Base-by-base conservation (phyloP, 2,888 invertebrate genomes). In the Nasonia oneida region DNA sequence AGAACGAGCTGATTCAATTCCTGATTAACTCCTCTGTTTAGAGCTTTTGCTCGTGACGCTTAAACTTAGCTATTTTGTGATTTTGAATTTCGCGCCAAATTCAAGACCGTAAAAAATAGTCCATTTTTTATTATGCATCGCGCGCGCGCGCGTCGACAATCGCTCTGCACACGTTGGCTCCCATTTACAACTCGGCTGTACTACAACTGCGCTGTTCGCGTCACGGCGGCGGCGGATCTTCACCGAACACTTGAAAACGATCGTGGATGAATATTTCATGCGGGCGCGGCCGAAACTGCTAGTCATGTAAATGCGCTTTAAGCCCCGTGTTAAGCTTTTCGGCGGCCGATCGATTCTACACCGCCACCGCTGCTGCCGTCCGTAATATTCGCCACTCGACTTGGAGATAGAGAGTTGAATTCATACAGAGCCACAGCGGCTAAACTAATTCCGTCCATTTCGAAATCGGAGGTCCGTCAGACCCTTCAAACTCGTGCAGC, bases 231-330 rank as follows among this genome's bases (percentile, higher is more conserved):
- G 57, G 71, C 76, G 70, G 39, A 79, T 82, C 85, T 82, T 57
- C 78, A 70, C 75, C 57, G 67, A 74, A 79, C 73, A 82, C 82
- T 85, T 64, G 79, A 86, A 84, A 81, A 86, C 78, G 78, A 85
- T 83, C 85, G 81, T 33, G 50, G 53, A 86, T 87, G 87, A 87
- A 87, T 87, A 87, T 87, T 87, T 86, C 87, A 87, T 87, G 81
- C 76, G 39, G n/a, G 29, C 15, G 37, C 47, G 73, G 73, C 12
- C 82, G 76, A 87, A 86, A 84, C 70, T 84, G 83, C 86, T 71
- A 81, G 78, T 86, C 84, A 87, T 86, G 86, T 86, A 75, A 84
- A 86, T 83, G 84, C 79, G 71, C 73, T 84, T 76, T 79, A 81
- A 83, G 61, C 85, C 39, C 50, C 33, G 78, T 53, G 77, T 81